Conservation (phyloP, 2,113 vertebrate genomes). For the Phaethon lepturus region DNA sequence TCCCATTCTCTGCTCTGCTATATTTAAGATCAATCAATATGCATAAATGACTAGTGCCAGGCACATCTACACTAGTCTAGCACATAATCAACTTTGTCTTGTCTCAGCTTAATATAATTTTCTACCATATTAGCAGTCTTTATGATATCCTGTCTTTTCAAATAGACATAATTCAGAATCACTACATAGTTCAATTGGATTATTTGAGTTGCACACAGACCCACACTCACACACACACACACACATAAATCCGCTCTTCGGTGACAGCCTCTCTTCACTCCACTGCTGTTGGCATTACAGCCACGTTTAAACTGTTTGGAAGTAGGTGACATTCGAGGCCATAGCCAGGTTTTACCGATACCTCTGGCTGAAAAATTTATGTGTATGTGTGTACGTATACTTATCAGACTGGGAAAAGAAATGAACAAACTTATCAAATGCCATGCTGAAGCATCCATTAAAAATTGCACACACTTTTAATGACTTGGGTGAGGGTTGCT, state of each 20-base stretch:
- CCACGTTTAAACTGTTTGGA: not conserved
- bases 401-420: slow-evolving; percentile 36
- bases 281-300: not conserved
- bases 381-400: not conserved
- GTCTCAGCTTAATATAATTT: slow-evolving; percentile 74
- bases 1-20: slow-evolving; percentile 8
- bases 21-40: slow-evolving; percentile 65
- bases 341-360: not conserved
- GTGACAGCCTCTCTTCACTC: not conserved
- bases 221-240: not conserved
- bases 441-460: slow-evolving; percentile 52
- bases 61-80: slow-evolving; percentile 47
- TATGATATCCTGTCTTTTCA: slow-evolving; percentile 66
- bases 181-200: slow-evolving; percentile 57
- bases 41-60: slow-evolving; percentile 34
- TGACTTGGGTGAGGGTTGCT: slow-evolving; percentile 63
- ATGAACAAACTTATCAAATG: slow-evolving; percentile 58
- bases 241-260: not conserved
- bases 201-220: not conserved
- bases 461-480: slow-evolving; percentile 56
- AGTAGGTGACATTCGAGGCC: not conserved
- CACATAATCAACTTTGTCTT: slow-evolving; percentile 70
- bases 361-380: not conserved
- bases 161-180: slow-evolving; percentile 59
- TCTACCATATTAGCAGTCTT: slow-evolving; percentile 70